Percentiles rank a stretch among this genome's conserved stretches.
Conservation (phyloP, 2,797 vertebrate genomes). For the Dermochelys coriacea region DNA sequence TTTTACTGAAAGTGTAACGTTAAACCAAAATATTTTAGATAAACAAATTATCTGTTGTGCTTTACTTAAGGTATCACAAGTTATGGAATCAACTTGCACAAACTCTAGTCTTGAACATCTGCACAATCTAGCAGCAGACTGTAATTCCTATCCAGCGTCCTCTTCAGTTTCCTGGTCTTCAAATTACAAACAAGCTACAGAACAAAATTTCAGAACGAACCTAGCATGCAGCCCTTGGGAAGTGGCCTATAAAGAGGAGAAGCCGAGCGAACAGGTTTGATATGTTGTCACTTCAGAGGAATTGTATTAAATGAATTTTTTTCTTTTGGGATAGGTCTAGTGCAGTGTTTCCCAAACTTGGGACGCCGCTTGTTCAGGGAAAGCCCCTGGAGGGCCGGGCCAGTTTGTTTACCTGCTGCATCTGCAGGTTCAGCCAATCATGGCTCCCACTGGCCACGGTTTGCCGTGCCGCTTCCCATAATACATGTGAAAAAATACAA, state of each 20-base stretch:
- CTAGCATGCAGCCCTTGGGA: conserved; percentile 51
- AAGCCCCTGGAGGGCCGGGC: too few relatives aligned
- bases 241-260: conserved; percentile 31
- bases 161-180: conserved; percentile 66
- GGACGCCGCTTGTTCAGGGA: too few relatives aligned
- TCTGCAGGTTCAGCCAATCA: too few relatives aligned
- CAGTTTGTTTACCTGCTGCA: too few relatives aligned
- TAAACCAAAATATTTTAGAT: not conserved
- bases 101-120: conserved; percentile 79
- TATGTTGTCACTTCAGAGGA: not conserved
- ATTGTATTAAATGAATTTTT: conserved; percentile 5
- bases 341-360: too few relatives aligned
- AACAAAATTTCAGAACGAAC: conserved; percentile 67
- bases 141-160: conserved; percentile 68
- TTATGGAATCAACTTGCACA: conserved; percentile 76
- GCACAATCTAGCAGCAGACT: conserved; percentile 45
- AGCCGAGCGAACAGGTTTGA: conserved; percentile 71
- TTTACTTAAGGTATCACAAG: conserved; percentile 82
- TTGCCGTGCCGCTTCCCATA: too few relatives aligned
- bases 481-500: not conserved
- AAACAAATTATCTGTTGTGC: conserved; percentile 20
- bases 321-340: not conserved
- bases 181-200: conserved; percentile 67
- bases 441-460: too few relatives aligned
- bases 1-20: not conserved